Percentiles rank a stretch among this genome's conserved stretches.
Conservation (phyloP, 2,888 invertebrate genomes). For the Rhingia rostrata region DNA sequence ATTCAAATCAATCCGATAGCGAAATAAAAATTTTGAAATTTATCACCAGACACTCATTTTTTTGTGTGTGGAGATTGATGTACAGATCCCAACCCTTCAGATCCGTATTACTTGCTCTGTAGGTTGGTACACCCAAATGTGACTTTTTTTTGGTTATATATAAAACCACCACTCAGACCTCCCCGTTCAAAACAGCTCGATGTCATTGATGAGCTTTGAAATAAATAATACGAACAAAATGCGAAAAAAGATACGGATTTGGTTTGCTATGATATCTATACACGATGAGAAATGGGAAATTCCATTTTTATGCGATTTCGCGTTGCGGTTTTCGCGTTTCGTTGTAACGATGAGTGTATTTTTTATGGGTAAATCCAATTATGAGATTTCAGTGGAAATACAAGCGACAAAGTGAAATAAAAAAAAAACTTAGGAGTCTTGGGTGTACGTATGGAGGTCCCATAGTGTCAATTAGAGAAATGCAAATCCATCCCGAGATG, state of each 20-base stretch:
- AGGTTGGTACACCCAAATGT: no score
- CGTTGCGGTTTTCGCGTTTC: conserved; percentile 59
- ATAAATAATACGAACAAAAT: conserved; percentile 1
- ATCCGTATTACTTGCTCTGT: conserved; percentile 41
- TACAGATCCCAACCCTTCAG: conserved; percentile 30
- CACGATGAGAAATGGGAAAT: conserved; percentile 61
- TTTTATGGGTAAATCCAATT: conserved; percentile 56
- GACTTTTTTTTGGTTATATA: no score
- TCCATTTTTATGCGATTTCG: conserved; percentile 57
- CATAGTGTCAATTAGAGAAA: conserved; percentile 70
- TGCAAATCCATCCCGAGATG: conserved; percentile 62
- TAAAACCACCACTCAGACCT: no score
- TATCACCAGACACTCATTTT: conserved; percentile 31
- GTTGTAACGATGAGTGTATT: conserved; percentile 7
- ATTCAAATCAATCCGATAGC: conserved; percentile 36
- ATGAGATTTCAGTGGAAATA: conserved; percentile 66
- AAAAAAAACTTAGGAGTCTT: conserved; percentile 42
- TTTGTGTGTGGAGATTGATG: neutral
- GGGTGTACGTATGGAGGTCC: conserved; percentile 20
- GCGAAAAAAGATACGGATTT: conserved; percentile 10
- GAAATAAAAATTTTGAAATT: conserved; percentile 59
- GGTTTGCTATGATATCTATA: neutral
- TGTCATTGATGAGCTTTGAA: no score
- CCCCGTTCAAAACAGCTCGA: no score
- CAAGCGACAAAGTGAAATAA: conserved; percentile 46